Evolutionary conservation across 2,888 invertebrate genomes (phyloP), one percentile per base, ranked within the genome.

Genomic region (Aphrophora alni): DNA sequence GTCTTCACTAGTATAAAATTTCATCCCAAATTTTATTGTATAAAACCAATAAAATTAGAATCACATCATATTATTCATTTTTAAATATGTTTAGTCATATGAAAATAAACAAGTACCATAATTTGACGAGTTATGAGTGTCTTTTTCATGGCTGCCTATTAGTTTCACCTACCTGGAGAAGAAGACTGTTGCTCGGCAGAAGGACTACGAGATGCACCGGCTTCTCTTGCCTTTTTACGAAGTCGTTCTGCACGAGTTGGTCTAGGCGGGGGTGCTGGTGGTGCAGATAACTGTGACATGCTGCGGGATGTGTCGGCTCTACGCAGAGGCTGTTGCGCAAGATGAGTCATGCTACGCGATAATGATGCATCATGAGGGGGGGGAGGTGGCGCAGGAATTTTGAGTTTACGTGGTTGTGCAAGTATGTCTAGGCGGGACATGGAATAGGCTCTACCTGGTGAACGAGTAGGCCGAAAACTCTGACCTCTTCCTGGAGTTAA

Each of bases 341-440:
- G 89, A 88, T 93, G 93, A 88, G 92, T 92, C 93, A 93, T 93
- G 90, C 93, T 93, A 88, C 93, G 92, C 86, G 88, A 88, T 83
- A 87, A 86, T 75, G 81, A 80, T 85, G 85, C 82, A 87, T 86
- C 84, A 86, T 85, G 84, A 85, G 86, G 82, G 75, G 82, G 78
- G 85, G 89, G 86, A 83, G 87, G 88, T 38, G 85, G 84, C 71
- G 85, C 75, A 27, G 83, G 82, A 87, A 75, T 75, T 68, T 83
- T 77, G 59, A 85, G 87, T 86, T 91, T 90, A 86, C 94, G 91
- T 85, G 95, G 94, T 89, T 92, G 93, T 86, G 95, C 92, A 89
- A 95, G 91, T 88, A 94, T 93, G 92, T 97, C 97, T 91, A 97
- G 93, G 86, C 97, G 94, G 87, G 96, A 95, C 96, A 97, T 96